phyloP scores from a whole-genome alignment of 2,797 vertebrate species.

The Centroberyx gerrardi region DNA sequence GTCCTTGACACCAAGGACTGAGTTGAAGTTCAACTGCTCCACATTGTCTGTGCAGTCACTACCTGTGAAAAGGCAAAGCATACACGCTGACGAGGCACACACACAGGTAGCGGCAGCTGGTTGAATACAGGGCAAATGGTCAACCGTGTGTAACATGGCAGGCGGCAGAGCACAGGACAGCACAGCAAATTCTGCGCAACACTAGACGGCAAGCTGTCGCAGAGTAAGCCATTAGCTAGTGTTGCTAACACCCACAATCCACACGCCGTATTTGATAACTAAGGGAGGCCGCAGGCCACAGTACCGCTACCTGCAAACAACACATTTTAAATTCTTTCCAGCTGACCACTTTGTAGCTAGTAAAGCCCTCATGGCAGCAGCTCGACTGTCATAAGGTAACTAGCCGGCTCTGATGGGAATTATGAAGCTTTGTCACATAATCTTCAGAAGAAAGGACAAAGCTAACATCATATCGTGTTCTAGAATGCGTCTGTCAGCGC shows the following conservation, averaged over 20 bases:
- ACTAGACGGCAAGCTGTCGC: constrained; percentile 55
- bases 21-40: constrained; percentile 37
- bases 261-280: constrained; percentile 31
- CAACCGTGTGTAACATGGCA: constrained; percentile 70
- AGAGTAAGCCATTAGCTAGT: constrained; percentile 42
- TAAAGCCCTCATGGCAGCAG: not conserved
- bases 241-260: constrained; percentile 40
- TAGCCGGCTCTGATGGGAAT: not conserved
- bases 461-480: not conserved
- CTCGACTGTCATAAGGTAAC: constrained; percentile 44
- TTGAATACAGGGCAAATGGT: constrained; percentile 72
- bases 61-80: constrained; percentile 60
- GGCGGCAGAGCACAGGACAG: constrained; percentile 57
- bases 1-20: constrained; percentile 77
- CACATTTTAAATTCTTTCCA: not conserved
- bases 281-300: not conserved
- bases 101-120: constrained; percentile 47
- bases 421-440: not conserved
- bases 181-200: constrained; percentile 67
- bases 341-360: not conserved
- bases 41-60: constrained; percentile 53
- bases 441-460: not conserved
- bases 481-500: not conserved
- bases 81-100: constrained; percentile 36
- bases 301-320: not conserved